Evolutionary conservation across 2,888 invertebrate genomes (phyloP), one percentile per base, ranked within the genome.

Genomic region (Xestia ashworthii): DNA sequence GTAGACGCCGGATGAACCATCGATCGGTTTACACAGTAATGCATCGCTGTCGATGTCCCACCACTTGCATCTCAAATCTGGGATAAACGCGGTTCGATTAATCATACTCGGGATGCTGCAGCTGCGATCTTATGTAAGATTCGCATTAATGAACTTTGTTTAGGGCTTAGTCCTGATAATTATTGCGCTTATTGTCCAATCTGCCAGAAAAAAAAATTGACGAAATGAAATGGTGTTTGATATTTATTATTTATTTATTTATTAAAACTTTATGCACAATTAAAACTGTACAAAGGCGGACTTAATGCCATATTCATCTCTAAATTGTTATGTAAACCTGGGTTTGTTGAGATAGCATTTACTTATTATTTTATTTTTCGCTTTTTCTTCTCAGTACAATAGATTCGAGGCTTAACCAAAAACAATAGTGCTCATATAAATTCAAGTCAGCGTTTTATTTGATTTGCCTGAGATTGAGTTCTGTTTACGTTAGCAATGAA

Each of bases 11-110:
- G 96, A 96, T 95, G 95, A 95, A 93, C 91, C 95, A 95, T 96
- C 95, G 96, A 96, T 96, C 96, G 94, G 95, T 95, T 94, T 95
- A 94, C 93, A 91, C 94, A 91, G 96, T 96, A 96, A 95, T 95
- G 95, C 95, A 95, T 94, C 95, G 92, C 92, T 91, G 92, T 93
- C 95, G 92, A 94, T 93, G 93, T 90, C 91, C 88, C 90, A 90
- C 91, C 92, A 93, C 93, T 93, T 92, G 93, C 89, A 91, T 91
- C 89, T 87, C 86, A 86, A 85, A 84, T 83, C 84, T 81, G 80
- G 86, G 77, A 89, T 88, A 80, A 75, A 81, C 81, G 71, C 71
- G 72, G 76, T 87, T 78, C 83, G 74, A 84, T 89, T 85, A 85
- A 85, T 85, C 82, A 82, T 80, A 78, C 71, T 77, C 60, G 75